A percentile compares a stretch with the other conserved stretches of the same genome.
Evolutionary conservation across 2,797 vertebrate genomes (phyloP).

Genomic region (Gila robusta): DNA sequence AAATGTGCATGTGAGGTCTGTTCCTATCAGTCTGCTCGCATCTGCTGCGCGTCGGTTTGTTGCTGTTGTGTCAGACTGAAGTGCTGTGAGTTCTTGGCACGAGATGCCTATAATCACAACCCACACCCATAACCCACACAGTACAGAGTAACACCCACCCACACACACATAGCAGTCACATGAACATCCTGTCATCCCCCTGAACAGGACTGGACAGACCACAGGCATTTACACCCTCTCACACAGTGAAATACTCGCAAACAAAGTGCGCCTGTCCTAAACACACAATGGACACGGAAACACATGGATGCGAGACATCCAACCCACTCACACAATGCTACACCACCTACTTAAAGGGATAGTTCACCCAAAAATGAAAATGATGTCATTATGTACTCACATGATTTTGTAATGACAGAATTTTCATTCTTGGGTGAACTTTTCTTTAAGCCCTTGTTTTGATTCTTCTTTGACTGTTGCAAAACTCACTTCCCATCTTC

Average conservation of each 20-base stretch:
- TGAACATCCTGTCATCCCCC: slow-evolving; percentile 63
- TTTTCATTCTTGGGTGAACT: background rate
- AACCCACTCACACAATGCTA: background rate
- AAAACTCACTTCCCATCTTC: slow-evolving; percentile 23
- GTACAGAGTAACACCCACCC: slow-evolving; percentile 69
- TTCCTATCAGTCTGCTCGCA: slow-evolving; percentile 58
- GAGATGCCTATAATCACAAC: slow-evolving; percentile 75
- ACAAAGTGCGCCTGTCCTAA: slow-evolving; percentile 20
- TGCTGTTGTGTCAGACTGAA: slow-evolving; percentile 70
- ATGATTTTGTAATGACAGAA: background rate
- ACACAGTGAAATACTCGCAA: slow-evolving; percentile 22
- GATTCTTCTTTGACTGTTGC: slow-evolving; percentile 38
- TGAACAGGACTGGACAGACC: slow-evolving; percentile 59
- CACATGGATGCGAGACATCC: background rate
- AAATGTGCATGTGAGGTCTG: slow-evolving; percentile 1
- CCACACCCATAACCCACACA: slow-evolving; percentile 79
- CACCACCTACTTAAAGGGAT: background rate
- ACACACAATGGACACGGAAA: slow-evolving; percentile 1
- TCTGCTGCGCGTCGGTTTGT: slow-evolving; percentile 65
- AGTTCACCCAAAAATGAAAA: background rate
- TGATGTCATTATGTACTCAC: background rate
- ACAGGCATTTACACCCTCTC: slow-evolving; percentile 49
- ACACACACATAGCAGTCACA: slow-evolving; percentile 61
- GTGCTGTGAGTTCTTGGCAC: slow-evolving; percentile 70
- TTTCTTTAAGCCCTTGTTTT: slow-evolving; percentile 43